Evolutionary conservation across 2,113 vertebrate genomes (phyloP).

Genomic region (Hemiscyllium ocellatum): DNA sequence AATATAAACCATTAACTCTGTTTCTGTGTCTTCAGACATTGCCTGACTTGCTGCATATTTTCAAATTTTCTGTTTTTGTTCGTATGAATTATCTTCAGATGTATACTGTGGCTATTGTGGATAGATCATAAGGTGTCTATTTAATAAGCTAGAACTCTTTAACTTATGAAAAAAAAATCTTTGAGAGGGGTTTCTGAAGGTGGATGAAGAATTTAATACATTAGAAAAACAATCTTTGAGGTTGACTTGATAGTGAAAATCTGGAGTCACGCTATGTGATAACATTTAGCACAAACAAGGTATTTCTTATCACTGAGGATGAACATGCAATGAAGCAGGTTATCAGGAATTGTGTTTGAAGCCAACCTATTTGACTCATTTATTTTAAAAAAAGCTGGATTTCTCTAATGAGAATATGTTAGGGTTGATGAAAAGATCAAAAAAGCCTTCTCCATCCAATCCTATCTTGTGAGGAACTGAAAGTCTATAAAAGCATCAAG

Average conservation of each 20-base stretch:
- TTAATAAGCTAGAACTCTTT: background rate
- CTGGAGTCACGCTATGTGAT: background rate
- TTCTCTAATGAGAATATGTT: constrained; percentile 1
- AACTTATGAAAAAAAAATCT: background rate
- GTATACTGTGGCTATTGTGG: too few species aligned
- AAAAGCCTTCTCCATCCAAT: background rate
- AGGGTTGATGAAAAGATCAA: background rate
- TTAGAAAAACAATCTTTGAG: background rate
- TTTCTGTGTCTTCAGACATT: background rate
- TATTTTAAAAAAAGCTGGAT: background rate
- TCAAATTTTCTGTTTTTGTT: background rate
- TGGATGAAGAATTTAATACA: background rate
- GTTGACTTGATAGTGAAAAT: background rate
- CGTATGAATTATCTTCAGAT: background rate
- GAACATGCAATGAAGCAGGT: background rate
- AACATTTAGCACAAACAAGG: background rate
- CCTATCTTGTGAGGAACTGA: background rate
- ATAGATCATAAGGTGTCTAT: background rate
- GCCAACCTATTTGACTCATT: background rate
- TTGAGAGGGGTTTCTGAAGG: background rate
- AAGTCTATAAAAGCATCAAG: background rate
- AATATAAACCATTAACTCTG: background rate
- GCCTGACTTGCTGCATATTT: background rate
- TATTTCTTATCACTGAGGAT: background rate
- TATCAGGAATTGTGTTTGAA: background rate